Percentiles rank a stretch among this genome's conserved stretches.
These are phyloP conservation scores for Sebastes steindachneri DNA, from an alignment of 2,797 vertebrate species.

Conservation along the genomic window DNA sequence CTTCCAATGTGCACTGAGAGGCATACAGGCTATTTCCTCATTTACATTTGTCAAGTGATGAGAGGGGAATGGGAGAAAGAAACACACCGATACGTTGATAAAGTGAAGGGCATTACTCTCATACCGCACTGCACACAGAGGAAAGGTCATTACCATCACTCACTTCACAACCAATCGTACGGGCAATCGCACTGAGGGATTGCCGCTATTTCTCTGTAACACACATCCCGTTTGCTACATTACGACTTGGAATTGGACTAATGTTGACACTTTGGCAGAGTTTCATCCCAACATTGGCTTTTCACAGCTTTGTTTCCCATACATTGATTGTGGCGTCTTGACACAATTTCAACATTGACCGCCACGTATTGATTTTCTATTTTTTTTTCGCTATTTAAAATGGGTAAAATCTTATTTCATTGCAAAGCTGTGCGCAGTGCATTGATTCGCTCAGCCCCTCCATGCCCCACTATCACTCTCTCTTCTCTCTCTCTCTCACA, in stretches of 20 bases:
- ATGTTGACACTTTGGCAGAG: conserved; percentile 12
- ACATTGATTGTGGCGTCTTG: neutral
- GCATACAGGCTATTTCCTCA: conserved; percentile 41
- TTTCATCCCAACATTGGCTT: neutral
- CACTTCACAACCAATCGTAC: conserved; percentile 63
- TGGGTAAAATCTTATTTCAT: neutral
- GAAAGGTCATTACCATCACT: conserved; percentile 81
- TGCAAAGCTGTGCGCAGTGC: neutral
- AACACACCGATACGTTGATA: conserved; percentile 73
- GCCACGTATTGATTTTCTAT: neutral
- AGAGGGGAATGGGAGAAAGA: conserved; percentile 44
- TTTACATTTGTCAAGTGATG: conserved; percentile 70
- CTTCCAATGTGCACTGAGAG: neutral
- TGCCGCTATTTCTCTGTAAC: conserved; percentile 46
- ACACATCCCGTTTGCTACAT: conserved; percentile 21
- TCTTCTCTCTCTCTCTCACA: too few relatives aligned
- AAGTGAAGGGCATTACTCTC: conserved; percentile 74
- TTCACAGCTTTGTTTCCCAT: neutral
- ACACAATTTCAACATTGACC: neutral
- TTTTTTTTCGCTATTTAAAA: neutral
- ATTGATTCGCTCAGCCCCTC: neutral
- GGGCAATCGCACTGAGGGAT: conserved; percentile 65
- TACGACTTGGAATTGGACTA: neutral
- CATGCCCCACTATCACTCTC: neutral
- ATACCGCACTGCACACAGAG: conserved; percentile 56